A percentile compares a stretch with the other conserved stretches of the same genome.
Evolutionary conservation across 2,797 vertebrate species (phyloP).

Genomic region (Fratercula arctica): DNA sequence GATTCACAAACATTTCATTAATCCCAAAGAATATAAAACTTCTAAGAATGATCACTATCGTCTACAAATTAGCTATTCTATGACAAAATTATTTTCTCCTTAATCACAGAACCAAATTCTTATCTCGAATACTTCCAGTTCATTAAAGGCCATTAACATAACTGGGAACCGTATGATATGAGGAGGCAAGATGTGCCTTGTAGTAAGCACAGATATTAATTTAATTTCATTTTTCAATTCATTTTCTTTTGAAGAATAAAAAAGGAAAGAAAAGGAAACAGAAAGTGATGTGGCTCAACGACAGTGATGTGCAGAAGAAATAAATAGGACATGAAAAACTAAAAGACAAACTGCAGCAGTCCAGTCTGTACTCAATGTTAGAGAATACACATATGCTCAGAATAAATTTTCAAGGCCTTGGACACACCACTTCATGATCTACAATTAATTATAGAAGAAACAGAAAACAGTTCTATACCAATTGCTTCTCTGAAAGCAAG

Average conservation of each 20-base stretch:
- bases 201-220: neutral
- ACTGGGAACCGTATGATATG: neutral
- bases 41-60: neutral
- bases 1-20: neutral
- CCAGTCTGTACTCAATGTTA: neutral
- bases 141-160: constrained; percentile 26
- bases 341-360: neutral
- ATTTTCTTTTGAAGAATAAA: neutral
- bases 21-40: neutral
- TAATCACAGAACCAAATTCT: constrained; percentile 34
- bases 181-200: neutral
- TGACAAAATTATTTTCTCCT: constrained; percentile 36
- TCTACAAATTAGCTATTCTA: constrained; percentile 18
- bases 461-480: neutral
- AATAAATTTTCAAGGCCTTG: neutral
- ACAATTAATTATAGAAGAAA: neutral
- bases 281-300: neutral
- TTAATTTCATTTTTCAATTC: neutral
- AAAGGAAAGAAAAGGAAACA: neutral
- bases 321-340: neutral
- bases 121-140: neutral
- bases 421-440: neutral
- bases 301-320: neutral
- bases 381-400: neutral
- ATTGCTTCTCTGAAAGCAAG: neutral